Evolutionary conservation across 2,113 vertebrate species (phyloP).

Genomic region (Hystrix cristata): DNA sequence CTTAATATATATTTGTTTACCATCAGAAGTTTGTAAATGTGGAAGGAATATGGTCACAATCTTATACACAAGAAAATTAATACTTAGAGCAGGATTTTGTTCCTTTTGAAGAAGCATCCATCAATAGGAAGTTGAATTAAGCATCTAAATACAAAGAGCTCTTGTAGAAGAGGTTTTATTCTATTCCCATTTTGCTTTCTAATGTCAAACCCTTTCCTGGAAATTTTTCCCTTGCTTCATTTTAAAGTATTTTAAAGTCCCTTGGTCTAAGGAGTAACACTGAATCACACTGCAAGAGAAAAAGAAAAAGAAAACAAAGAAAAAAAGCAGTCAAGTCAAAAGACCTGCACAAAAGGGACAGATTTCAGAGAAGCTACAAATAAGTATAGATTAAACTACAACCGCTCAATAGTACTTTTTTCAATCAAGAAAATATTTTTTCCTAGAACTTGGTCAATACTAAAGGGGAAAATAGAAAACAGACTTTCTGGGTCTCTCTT

Average conservation of each 20-base stretch:
- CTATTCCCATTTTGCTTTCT: slow-evolving; percentile 36
- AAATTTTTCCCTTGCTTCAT: slow-evolving; percentile 56
- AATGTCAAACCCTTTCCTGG: slow-evolving; percentile 11
- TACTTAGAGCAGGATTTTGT: not conserved
- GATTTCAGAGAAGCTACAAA: slow-evolving; percentile 78
- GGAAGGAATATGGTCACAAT: slow-evolving; percentile 23
- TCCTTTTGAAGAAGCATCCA: not conserved
- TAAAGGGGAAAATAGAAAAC: slow-evolving; percentile 54
- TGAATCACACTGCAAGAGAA: slow-evolving; percentile 61
- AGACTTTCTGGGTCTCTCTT: slow-evolving; percentile 40
- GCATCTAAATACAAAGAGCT: slow-evolving; percentile 48
- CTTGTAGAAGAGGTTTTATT: slow-evolving; percentile 17
- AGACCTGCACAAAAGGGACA: slow-evolving; percentile 75
- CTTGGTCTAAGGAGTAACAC: slow-evolving; percentile 65
- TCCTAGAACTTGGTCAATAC: slow-evolving; percentile 58
- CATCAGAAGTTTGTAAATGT: not conserved
- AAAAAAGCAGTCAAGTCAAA: slow-evolving; percentile 67
- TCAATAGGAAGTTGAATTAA: slow-evolving; percentile 35
- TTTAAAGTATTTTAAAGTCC: slow-evolving; percentile 49
- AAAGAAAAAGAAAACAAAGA: not conserved
- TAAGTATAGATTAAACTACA: slow-evolving; percentile 66
- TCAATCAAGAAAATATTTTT: slow-evolving; percentile 58
- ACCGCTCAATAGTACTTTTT: slow-evolving; percentile 73
- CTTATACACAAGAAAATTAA: slow-evolving; percentile 53
- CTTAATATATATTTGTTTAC: not conserved